These are phyloP conservation scores for Syrmaticus mikado DNA, from an alignment of 2,113 vertebrate species.

Conservation along the genomic window DNA sequence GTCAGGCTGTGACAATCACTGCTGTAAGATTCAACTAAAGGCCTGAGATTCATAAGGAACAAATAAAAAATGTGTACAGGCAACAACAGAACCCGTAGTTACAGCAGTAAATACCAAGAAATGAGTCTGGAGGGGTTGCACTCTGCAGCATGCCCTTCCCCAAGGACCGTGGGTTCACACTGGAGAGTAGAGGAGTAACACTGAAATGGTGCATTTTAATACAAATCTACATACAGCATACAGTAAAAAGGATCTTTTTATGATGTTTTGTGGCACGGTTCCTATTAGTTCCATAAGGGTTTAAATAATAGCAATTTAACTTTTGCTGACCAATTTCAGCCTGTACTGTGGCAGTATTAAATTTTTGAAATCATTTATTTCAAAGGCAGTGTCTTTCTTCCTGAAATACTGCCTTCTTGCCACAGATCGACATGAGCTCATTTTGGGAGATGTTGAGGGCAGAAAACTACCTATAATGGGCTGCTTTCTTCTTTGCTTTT, in stretches of 20 bases:
- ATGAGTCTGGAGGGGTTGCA: neutral
- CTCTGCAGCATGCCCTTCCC: neutral
- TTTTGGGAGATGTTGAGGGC: neutral
- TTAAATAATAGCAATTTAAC: neutral
- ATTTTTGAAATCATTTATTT: neutral
- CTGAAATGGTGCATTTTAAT: neutral
- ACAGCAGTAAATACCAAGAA: neutral
- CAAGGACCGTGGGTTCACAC: rapidly evolving
- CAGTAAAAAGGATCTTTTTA: neutral
- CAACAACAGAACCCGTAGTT: neutral
- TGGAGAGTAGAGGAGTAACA: rapidly evolving
- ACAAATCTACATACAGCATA: neutral
- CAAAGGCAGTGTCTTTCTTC: neutral
- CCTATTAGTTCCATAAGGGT: neutral
- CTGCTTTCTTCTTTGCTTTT: neutral
- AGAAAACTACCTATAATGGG: neutral
- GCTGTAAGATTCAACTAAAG: neutral
- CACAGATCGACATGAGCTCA: neutral
- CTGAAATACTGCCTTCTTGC: neutral
- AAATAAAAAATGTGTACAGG: neutral
- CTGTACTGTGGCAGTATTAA: neutral
- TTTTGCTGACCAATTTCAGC: neutral
- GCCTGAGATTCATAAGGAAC: neutral
- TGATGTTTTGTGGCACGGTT: neutral
- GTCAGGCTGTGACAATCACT: neutral